Conservation (phyloP, 2,888 invertebrate species). For the Plemyria rubiginata region DNA sequence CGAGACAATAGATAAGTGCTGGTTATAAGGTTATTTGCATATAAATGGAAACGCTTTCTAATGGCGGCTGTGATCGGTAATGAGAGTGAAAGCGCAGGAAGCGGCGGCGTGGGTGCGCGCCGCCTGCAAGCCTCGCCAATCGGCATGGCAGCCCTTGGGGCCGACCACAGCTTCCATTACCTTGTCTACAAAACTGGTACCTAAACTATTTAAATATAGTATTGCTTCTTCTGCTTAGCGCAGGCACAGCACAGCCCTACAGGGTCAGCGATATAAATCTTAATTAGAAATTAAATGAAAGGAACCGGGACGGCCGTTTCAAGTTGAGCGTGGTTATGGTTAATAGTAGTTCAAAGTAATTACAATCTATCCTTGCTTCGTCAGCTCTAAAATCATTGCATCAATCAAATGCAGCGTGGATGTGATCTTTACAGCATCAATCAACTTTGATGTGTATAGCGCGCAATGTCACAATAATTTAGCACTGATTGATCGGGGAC, state of each 20-base stretch:
- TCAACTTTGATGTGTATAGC: conserved; percentile 13
- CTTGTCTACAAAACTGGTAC: not conserved
- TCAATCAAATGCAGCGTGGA: conserved; percentile 21
- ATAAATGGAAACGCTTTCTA: conserved; percentile 76
- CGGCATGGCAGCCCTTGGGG: not conserved
- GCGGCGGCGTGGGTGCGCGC: conserved; percentile 36
- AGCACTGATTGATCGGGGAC: conserved; percentile 19
- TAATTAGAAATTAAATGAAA: too few relatives aligned
- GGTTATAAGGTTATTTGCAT: conserved; percentile 65
- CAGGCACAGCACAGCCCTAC: too few relatives aligned
- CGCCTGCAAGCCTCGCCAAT: conserved; percentile 8
- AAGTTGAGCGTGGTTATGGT: too few relatives aligned
- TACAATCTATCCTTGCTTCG: not conserved
- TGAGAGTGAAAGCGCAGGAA: conserved; percentile 69
- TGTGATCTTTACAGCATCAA: conserved; percentile 26
- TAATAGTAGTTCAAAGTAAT: not conserved
- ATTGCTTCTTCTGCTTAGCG: too few relatives aligned
- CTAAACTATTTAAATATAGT: too few relatives aligned
- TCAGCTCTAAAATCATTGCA: not conserved
- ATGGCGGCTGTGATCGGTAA: conserved; percentile 56
- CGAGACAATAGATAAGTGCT: conserved; percentile 52
- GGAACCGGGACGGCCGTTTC: too few relatives aligned
- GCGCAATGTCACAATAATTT: conserved; percentile 28
- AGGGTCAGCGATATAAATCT: too few relatives aligned
- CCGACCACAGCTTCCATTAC: not conserved